phyloP scores from a whole-genome alignment of 2,113 vertebrate genomes.

The Hemichromis elongatus region DNA sequence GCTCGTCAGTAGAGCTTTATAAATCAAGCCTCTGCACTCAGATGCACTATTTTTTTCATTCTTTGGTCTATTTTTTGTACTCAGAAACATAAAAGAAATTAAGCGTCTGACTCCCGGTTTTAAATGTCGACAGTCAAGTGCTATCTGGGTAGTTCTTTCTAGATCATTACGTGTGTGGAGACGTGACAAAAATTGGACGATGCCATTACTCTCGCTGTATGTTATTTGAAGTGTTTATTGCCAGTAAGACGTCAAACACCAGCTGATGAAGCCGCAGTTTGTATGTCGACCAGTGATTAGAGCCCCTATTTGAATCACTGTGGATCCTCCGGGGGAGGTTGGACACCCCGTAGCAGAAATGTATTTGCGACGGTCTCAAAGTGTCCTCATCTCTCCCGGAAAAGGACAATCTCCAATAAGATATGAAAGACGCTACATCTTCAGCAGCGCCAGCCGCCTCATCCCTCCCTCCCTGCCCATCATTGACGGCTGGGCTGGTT shows the following conservation, averaged over 20 bases:
- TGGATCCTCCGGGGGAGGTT: slow-evolving; percentile 54
- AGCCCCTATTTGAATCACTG: slow-evolving; percentile 64
- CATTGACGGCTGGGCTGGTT: not conserved
- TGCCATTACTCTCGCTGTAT: slow-evolving; percentile 17
- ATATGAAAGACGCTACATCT: slow-evolving; percentile 2
- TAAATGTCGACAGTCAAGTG: slow-evolving; percentile 22
- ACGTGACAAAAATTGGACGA: slow-evolving; percentile 29
- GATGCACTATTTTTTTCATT: slow-evolving; percentile 62
- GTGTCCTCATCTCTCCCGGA: slow-evolving; percentile 14
- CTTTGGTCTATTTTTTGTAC: slow-evolving; percentile 64
- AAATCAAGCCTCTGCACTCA: slow-evolving; percentile 48
- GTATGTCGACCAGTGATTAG: slow-evolving; percentile 46
- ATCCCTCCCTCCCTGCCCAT: not conserved
- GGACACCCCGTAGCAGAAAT: slow-evolving; percentile 56
- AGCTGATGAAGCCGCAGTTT: not conserved
- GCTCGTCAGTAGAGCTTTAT: slow-evolving; percentile 42
- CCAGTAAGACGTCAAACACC: slow-evolving; percentile 3
- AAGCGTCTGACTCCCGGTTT: slow-evolving; percentile 23
- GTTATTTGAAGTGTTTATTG: slow-evolving; percentile 33
- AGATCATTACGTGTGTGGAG: slow-evolving; percentile 21
- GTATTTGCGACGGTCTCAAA: not conserved
- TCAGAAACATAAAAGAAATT: slow-evolving; percentile 10
- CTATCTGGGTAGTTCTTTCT: slow-evolving; percentile 39
- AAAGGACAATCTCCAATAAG: slow-evolving; percentile 23
- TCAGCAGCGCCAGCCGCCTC: not conserved